Evolutionary conservation across 2,113 vertebrate species (phyloP).

Genomic region (Pelobates fuscus): DNA sequence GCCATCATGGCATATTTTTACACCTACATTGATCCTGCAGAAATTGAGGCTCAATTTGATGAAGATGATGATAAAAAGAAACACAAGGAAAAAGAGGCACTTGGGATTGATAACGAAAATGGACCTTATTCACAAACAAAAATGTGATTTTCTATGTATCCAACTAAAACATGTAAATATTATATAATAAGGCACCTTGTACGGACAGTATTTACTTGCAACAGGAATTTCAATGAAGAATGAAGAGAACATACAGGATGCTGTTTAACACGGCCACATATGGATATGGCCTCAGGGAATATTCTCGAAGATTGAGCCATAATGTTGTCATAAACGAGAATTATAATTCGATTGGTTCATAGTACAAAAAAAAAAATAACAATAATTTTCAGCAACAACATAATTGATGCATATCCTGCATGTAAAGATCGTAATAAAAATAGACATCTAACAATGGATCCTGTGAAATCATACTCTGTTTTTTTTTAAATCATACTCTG

Average conservation of each 20-base stretch:
- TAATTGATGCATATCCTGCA: no score
- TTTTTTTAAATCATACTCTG: no score
- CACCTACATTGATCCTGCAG: constrained; percentile 82
- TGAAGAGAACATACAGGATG: neutral
- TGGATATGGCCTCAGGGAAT: neutral
- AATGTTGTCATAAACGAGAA: neutral
- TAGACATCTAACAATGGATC: no score
- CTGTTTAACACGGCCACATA: neutral
- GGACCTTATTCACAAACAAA: constrained; percentile 54
- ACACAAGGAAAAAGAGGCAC: constrained; percentile 41
- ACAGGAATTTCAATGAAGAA: neutral
- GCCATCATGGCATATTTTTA: constrained; percentile 90
- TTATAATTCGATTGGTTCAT: neutral
- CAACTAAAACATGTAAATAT: constrained; percentile 9
- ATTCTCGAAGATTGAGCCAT: neutral
- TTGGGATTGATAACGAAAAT: neutral
- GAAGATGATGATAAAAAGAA: constrained; percentile 61
- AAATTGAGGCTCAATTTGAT: constrained; percentile 80
- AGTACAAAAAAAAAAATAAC: neutral
- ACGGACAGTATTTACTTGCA: neutral
- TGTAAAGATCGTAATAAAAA: no score
- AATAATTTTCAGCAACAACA: no score
- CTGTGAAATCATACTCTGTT: no score
- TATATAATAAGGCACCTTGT: neutral
- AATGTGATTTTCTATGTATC: constrained; percentile 63